These are phyloP conservation scores for Cavia porcellus DNA, from an alignment of 2,113 vertebrate species.

Conservation along the genomic window DNA sequence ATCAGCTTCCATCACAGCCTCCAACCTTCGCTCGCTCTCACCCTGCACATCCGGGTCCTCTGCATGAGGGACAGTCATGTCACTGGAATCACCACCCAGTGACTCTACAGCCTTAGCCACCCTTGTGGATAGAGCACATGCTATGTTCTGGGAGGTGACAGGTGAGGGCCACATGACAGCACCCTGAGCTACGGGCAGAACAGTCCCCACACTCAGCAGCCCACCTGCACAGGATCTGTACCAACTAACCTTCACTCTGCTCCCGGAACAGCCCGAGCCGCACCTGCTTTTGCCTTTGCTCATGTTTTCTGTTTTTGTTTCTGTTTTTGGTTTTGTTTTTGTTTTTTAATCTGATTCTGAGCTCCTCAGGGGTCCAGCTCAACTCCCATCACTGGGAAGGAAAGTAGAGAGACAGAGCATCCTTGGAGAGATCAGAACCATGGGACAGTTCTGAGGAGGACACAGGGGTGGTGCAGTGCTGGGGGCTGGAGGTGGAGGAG, in stretches of 20 bases:
- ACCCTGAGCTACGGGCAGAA: no score
- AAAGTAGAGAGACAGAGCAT: background rate
- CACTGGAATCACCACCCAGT: rapidly evolving
- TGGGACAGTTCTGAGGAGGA: background rate
- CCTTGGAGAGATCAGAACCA: background rate
- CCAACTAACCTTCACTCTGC: no score
- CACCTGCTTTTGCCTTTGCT: no score
- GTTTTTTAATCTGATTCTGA: background rate
- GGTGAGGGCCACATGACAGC: background rate
- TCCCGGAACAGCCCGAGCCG: no score
- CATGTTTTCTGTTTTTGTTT: no score
- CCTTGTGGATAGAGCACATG: rapidly evolving
- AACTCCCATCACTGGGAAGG: background rate
- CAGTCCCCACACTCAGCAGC: no score
- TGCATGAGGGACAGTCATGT: no score
- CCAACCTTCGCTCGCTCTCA: background rate
- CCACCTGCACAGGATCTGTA: no score
- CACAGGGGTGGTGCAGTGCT: background rate
- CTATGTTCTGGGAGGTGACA: background rate
- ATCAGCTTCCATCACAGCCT: background rate
- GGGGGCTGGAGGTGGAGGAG: background rate
- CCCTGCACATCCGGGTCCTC: rapidly evolving
- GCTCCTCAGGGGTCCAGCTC: background rate
- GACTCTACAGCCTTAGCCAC: no score
- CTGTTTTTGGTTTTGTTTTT: no score